These are phyloP conservation scores for Hedya salicella DNA, from an alignment of 2,888 invertebrate genomes.

Conservation along the genomic window DNA sequence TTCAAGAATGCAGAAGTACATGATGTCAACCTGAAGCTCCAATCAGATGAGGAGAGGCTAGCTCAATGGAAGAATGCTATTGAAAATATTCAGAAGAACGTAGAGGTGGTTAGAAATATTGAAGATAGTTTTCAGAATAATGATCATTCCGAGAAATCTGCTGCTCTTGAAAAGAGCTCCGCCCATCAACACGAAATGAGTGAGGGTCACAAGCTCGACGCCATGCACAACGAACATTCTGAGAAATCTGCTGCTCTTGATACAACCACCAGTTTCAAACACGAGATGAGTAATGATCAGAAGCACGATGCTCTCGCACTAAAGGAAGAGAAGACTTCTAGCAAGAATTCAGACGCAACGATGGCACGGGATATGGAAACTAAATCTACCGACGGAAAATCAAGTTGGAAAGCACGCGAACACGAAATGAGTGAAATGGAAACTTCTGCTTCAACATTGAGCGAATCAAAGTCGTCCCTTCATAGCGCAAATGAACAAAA, in stretches of 20 bases:
- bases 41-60: constrained; percentile 64
- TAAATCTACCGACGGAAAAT: constrained; percentile 6
- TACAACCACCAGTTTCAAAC: constrained; percentile 17
- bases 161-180: constrained; percentile 31
- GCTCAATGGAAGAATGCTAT: constrained; percentile 73
- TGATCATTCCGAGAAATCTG: constrained; percentile 42
- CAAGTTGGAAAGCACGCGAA: constrained; percentile 24
- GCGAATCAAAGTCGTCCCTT: constrained; percentile 14
- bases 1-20: constrained; percentile 55
- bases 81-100: constrained; percentile 64
- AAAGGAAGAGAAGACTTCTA: background rate
- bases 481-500: constrained; percentile 15
- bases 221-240: constrained; percentile 43
- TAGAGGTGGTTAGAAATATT: constrained; percentile 68
- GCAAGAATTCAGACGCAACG: constrained; percentile 3
- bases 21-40: constrained; percentile 51
- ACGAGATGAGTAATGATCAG: constrained; percentile 6
- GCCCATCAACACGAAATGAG: constrained; percentile 1
- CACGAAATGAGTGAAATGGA: constrained; percentile 34
- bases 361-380: constrained; percentile 4
- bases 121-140: constrained; percentile 67
- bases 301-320: background rate
- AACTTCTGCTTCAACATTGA: constrained; percentile 34
- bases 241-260: constrained; percentile 36
- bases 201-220: constrained; percentile 6